phyloP scores from a whole-genome alignment of 2,113 vertebrate species.

The Neopipo cinnamomea region DNA sequence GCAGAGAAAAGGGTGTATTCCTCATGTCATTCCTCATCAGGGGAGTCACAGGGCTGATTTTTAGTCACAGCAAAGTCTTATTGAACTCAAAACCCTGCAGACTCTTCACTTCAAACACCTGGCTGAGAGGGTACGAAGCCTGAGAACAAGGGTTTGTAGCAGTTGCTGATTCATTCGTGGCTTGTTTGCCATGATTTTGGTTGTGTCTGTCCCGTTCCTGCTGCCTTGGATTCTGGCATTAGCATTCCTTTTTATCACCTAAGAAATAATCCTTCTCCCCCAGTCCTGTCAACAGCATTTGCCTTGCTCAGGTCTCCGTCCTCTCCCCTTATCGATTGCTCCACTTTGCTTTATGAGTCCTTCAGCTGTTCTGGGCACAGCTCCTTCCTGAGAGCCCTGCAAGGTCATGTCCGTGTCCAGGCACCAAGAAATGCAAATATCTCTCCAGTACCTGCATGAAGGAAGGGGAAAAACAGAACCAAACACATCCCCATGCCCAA shows the following conservation, averaged over 20 bases:
- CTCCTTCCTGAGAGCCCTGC: not conserved
- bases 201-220: not conserved
- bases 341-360: not conserved
- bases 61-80: not conserved
- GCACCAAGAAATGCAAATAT: not conserved
- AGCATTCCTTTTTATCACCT: not conserved
- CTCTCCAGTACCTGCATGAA: not conserved
- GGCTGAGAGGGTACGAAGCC: not conserved
- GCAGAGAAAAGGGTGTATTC: not conserved
- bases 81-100: not conserved
- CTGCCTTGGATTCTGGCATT: not conserved
- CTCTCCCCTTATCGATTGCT: not conserved
- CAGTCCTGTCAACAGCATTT: not conserved
- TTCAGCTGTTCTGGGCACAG: not conserved
- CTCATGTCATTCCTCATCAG: not conserved
- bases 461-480: not conserved
- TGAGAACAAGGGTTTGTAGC: accelerated
- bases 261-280: not conserved
- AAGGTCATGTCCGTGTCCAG: not conserved
- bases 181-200: not conserved
- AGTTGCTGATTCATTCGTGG: not conserved
- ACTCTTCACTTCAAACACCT: accelerated
- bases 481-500: accelerated
- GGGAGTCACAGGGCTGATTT: not conserved
- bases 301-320: conserved; percentile 34